phyloP scores from a whole-genome alignment of 1,140 invertebrate genomes.

The Globodera ellingtonae region DNA sequence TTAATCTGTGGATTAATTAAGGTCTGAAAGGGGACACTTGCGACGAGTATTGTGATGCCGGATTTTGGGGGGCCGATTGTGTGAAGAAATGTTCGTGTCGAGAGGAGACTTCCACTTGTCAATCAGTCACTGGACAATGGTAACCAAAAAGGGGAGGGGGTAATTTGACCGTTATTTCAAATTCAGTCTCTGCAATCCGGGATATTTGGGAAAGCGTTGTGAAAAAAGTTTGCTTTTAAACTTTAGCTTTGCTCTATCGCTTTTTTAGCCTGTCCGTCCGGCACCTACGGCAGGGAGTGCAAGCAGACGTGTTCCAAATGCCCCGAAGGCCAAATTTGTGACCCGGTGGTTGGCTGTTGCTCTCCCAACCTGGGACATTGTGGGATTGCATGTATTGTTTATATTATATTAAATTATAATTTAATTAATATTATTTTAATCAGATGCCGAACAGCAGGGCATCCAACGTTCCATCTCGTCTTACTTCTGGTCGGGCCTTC shows the following conservation, averaged over 20 bases:
- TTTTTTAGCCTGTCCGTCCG: slow-evolving; percentile 63
- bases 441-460: slow-evolving; percentile 51
- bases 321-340: slow-evolving; percentile 70
- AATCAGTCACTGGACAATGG: slow-evolving; percentile 66
- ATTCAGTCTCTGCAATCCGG: slow-evolving; percentile 65
- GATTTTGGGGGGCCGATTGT: slow-evolving; percentile 67
- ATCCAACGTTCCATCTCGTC: background rate
- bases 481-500: slow-evolving; percentile 22
- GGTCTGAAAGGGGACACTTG: slow-evolving; percentile 73
- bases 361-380: slow-evolving; percentile 62
- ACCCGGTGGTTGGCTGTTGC: slow-evolving; percentile 80
- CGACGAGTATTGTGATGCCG: slow-evolving; percentile 58
- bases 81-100: slow-evolving; percentile 65
- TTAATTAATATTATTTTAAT: background rate
- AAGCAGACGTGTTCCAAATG: slow-evolving; percentile 56
- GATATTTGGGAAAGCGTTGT: slow-evolving; percentile 67
- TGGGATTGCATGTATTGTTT: slow-evolving; percentile 47
- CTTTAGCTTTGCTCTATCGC: slow-evolving; percentile 11
- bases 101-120: slow-evolving; percentile 51
- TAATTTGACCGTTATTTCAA: background rate
- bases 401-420: background rate
- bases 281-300: slow-evolving; percentile 71
- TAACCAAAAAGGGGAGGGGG: background rate
- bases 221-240: slow-evolving; percentile 54
- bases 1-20: background rate